Conservation (phyloP, 2,797 vertebrate genomes). For the Epinephelus malabaricus region DNA sequence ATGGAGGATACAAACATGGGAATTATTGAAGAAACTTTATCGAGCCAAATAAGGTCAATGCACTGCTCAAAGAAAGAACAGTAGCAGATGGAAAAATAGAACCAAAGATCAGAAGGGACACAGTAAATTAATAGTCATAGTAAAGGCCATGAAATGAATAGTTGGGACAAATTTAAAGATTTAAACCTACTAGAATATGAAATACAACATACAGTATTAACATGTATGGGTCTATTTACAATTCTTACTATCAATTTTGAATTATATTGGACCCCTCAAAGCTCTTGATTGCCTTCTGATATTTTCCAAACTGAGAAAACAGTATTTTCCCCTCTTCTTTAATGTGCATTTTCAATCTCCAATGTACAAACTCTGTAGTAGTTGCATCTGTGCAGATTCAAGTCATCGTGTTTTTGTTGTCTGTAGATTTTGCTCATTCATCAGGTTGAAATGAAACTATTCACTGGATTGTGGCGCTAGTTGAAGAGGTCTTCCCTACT, state of each 20-base stretch:
- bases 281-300: background rate
- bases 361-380: background rate
- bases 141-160: background rate
- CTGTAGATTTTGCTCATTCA: background rate
- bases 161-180: too few relatives aligned
- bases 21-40: background rate
- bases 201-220: background rate
- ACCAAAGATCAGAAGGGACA: background rate
- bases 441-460: background rate
- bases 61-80: background rate
- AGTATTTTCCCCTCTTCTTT: too few relatives aligned
- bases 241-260: background rate
- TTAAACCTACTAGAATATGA: background rate
- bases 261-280: background rate
- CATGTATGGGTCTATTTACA: background rate
- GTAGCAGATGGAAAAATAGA: background rate
- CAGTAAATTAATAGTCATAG: background rate
- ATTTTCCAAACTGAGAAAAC: background rate
- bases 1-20: background rate
- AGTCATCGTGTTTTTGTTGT: too few relatives aligned
- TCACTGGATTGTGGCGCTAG: background rate
- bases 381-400: background rate
- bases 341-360: background rate
- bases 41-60: slow-evolving; percentile 1
- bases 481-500: background rate